Evolutionary conservation across 1,140 invertebrate species (phyloP).

Genomic region (Leptinotarsa defecta): DNA sequence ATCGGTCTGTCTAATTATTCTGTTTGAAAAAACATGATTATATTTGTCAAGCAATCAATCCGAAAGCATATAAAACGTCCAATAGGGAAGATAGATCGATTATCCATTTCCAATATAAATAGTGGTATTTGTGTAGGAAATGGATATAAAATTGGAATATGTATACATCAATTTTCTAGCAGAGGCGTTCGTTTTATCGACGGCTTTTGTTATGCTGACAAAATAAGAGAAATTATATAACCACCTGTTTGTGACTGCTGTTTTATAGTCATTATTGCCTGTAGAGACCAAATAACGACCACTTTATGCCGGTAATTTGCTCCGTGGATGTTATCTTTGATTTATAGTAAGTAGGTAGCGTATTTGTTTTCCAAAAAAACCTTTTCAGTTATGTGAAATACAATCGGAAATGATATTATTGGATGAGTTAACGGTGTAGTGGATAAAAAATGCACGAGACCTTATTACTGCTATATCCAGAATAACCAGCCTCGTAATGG

Average conservation of each 20-base stretch:
- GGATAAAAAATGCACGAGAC: background rate
- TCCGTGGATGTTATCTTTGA: constrained; percentile 1
- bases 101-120: constrained; percentile 2
- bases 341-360: background rate
- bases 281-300: background rate
- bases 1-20: background rate
- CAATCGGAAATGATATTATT: background rate
- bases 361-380: constrained; percentile 1
- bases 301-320: constrained; percentile 5
- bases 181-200: background rate
- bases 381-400: background rate
- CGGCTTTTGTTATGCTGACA: background rate
- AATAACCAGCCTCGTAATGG: background rate
- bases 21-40: constrained; percentile 6
- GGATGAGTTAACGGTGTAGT: no score
- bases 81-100: background rate
- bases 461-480: background rate
- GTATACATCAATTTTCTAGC: constrained; percentile 23
- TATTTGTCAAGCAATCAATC: background rate
- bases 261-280: constrained; percentile 6
- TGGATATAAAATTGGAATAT: constrained; percentile 12
- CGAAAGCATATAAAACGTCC: background rate
- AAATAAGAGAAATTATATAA: background rate
- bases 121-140: background rate
- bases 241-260: background rate